Conservation (phyloP, 1,140 invertebrate genomes). For the Lutraria rhynchaena region DNA sequence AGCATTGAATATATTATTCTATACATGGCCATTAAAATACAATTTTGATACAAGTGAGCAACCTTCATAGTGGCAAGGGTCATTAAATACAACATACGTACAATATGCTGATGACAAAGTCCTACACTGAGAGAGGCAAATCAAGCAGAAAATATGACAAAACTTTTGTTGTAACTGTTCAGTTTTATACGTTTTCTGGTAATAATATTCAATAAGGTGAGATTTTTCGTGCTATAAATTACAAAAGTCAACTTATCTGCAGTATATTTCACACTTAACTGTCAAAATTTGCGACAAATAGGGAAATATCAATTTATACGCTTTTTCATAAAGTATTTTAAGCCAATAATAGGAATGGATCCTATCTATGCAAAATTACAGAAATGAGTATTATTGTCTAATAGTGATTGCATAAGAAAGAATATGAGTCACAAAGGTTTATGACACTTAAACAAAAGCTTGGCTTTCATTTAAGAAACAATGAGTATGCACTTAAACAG, state of each 20-base stretch:
- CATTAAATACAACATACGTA: constrained; percentile 32
- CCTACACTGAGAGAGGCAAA: constrained; percentile 17
- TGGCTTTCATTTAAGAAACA: too few relatives aligned
- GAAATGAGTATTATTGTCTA: too few relatives aligned
- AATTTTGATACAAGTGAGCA: constrained; percentile 2
- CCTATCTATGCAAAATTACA: too few relatives aligned
- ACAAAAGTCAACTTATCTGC: neutral
- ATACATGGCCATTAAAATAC: constrained; percentile 25
- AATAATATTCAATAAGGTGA: constrained; percentile 8
- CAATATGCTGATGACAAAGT: constrained; percentile 20
- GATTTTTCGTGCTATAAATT: constrained; percentile 14
- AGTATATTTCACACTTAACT: neutral
- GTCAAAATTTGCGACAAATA: too few relatives aligned
- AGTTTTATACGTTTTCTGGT: constrained; percentile 18
- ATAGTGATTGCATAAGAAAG: too few relatives aligned
- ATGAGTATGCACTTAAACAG: too few relatives aligned
- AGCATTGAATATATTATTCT: too few relatives aligned
- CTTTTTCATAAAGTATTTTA: too few relatives aligned
- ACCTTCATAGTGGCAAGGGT: constrained; percentile 17
- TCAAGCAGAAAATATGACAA: constrained; percentile 25
- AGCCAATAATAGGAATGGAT: too few relatives aligned
- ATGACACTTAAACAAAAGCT: too few relatives aligned
- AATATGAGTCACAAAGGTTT: too few relatives aligned
- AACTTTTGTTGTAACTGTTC: constrained; percentile 10
- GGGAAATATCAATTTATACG: too few relatives aligned